phyloP scores from a whole-genome alignment of 2,888 invertebrate genomes.

The Brenthis daphne region DNA sequence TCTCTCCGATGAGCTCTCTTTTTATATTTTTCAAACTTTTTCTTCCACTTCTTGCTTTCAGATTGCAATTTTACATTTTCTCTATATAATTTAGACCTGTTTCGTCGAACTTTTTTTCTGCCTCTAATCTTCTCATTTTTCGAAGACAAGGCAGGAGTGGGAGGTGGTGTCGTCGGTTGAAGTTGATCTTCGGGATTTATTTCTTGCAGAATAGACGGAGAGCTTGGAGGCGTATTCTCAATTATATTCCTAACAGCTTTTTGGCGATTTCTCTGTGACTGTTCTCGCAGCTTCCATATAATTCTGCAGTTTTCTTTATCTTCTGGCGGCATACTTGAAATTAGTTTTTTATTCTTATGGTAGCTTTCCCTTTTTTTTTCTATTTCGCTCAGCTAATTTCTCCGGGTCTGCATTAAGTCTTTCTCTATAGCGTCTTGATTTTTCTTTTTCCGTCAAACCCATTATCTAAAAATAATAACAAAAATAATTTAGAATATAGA shows the following conservation, averaged over 20 bases:
- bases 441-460: no score
- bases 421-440: no score
- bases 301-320: no score
- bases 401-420: no score
- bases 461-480: no score
- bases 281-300: neutral
- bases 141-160: neutral
- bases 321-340: no score
- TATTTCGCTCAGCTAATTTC: no score
- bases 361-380: no score
- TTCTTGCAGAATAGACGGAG: neutral
- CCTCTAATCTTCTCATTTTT: neutral
- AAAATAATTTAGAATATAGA: neutral
- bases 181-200: neutral
- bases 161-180: neutral
- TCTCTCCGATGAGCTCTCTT: neutral
- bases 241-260: conserved; percentile 1
- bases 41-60: neutral
- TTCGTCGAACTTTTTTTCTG: neutral
- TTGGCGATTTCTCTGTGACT: neutral
- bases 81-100: neutral
- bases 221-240: conserved; percentile 1
- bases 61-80: conserved; percentile 1
- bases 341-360: no score
- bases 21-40: neutral